Percentiles rank a stretch among this genome's conserved stretches.
phyloP scores from a whole-genome alignment of 2,113 vertebrate genomes.

The Ariopsis seemanni region DNA sequence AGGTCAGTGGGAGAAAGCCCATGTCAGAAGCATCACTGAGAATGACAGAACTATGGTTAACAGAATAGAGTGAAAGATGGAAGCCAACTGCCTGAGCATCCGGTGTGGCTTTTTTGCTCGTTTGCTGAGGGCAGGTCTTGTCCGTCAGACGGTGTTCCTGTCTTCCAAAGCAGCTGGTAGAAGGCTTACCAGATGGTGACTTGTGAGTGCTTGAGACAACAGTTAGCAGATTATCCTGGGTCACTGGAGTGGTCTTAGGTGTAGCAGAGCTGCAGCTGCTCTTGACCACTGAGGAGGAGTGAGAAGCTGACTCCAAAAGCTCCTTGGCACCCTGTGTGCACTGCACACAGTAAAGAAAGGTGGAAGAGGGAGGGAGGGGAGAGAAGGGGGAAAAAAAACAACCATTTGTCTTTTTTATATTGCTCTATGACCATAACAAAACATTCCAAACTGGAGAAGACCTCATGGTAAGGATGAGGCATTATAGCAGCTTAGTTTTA shows the following conservation, averaged over 20 bases:
- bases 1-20: conserved; percentile 58
- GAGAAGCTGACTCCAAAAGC: conserved; percentile 68
- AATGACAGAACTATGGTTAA: conserved; percentile 56
- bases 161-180: conserved; percentile 48
- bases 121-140: conserved; percentile 49
- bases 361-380: neutral
- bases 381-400: neutral
- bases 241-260: conserved; percentile 64
- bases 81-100: conserved; percentile 67
- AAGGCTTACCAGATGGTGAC: conserved; percentile 32
- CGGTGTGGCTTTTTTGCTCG: conserved; percentile 59
- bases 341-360: conserved; percentile 50
- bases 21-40: conserved; percentile 54
- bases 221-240: conserved; percentile 45
- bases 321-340: conserved; percentile 73
- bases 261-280: conserved; percentile 59
- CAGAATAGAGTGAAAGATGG: conserved; percentile 62
- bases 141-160: neutral
- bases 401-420: neutral
- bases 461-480: neutral
- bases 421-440: conserved; percentile 7
- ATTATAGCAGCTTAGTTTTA: neutral
- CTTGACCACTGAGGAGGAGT: conserved; percentile 60
- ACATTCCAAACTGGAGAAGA: conserved; percentile 7
- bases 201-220: conserved; percentile 39